A percentile compares a stretch with the other conserved stretches of the same genome.
Evolutionary conservation across 2,888 invertebrate species (phyloP).

Genomic region (Ashinkailepas kermadecensis): DNA sequence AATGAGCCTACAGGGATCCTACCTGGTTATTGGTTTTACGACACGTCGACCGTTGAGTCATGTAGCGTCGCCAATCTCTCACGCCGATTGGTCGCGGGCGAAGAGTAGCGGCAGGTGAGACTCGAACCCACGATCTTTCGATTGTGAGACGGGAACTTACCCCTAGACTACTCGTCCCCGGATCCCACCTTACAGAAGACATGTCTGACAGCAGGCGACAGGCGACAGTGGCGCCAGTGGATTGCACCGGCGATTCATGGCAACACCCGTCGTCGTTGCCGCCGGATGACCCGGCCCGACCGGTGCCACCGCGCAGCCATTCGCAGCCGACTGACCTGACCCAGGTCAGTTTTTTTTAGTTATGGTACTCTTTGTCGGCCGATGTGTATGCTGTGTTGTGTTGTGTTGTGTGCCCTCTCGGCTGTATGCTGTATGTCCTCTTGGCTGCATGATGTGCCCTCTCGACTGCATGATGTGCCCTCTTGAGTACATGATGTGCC

Average conservation of each 20-base stretch:
- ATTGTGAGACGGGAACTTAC: too few relatives aligned
- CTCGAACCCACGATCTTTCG: too few relatives aligned
- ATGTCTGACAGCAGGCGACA: not conserved
- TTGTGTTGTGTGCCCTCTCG: not conserved
- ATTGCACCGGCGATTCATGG: not conserved
- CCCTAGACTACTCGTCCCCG: too few relatives aligned
- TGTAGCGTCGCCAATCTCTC: too few relatives aligned
- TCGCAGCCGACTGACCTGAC: slow-evolving; percentile 32
- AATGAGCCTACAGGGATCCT: too few relatives aligned
- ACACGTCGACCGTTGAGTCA: too few relatives aligned
- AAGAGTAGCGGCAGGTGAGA: too few relatives aligned
- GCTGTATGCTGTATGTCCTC: not conserved
- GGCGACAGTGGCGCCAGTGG: not conserved
- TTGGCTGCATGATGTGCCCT: not conserved
- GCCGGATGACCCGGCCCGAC: not conserved
- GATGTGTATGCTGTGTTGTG: not conserved
- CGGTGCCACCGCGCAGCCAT: slow-evolving; percentile 33
- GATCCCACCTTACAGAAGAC: not conserved
- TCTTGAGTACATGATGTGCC: too few relatives aligned
- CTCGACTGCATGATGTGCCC: not conserved
- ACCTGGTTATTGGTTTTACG: too few relatives aligned
- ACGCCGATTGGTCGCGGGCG: too few relatives aligned
- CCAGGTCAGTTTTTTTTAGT: slow-evolving; percentile 26
- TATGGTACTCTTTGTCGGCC: too few relatives aligned
- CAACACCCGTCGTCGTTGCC: not conserved